phyloP scores from a whole-genome alignment of 2,797 vertebrate species.

The Phylloscopus collybita region DNA sequence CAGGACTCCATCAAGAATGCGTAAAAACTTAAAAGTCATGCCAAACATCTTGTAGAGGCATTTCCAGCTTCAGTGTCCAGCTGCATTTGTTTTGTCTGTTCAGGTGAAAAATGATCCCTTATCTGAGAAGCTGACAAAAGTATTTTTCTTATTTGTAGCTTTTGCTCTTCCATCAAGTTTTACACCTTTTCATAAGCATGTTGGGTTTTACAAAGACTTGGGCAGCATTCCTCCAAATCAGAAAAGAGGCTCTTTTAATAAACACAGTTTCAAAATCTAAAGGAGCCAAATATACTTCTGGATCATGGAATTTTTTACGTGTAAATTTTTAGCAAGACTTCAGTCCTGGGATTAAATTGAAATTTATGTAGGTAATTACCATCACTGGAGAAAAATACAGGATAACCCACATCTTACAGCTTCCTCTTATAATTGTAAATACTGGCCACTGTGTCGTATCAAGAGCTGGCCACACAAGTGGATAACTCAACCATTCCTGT shows the following conservation, averaged over 20 bases:
- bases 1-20: background rate
- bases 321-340: background rate
- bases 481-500: constrained; percentile 65
- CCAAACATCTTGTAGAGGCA: background rate
- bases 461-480: constrained; percentile 79
- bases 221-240: background rate
- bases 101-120: background rate
- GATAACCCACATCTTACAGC: constrained; percentile 55
- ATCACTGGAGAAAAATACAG: constrained; percentile 40
- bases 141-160: background rate
- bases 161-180: background rate
- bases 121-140: background rate
- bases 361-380: constrained; percentile 59
- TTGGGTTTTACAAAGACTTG: background rate
- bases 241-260: constrained; percentile 12
- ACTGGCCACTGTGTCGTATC: constrained; percentile 67
- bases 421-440: constrained; percentile 72
- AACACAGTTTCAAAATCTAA: constrained; percentile 12
- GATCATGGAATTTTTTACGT: constrained; percentile 26
- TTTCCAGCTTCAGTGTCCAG: background rate
- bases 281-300: constrained; percentile 22
- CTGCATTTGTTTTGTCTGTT: background rate
- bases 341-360: constrained; percentile 41
- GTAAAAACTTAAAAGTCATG: background rate
- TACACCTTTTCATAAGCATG: background rate